Base-by-base conservation (phyloP, 2,888 invertebrate species). In the Andricus curvator region DNA sequence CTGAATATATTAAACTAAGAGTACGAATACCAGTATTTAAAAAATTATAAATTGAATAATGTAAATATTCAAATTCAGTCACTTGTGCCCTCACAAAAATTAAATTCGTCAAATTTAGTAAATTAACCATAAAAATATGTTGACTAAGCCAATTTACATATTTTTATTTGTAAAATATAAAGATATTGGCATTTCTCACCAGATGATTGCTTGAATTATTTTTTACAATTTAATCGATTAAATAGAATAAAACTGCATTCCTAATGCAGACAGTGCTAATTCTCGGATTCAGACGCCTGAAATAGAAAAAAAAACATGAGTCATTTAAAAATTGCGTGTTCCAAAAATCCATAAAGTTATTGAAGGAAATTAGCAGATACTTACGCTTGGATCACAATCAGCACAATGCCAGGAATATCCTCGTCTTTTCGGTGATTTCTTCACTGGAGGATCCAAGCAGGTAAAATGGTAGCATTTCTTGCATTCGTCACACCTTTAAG, bases 341-440 rank as follows among this genome's bases (percentile, higher is more conserved):
- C n/a, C 20, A 41, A 41, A 78, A 66, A 79, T 56, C 48, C 20
- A 76, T 80, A 81, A 80, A 81, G 82, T 78, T 66, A 77, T 81
- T 60, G 48, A 77, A 41, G 62, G 67, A 62, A 82, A 81, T n/a
- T 66, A 51, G 56, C 51, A 79, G 41, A 78, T 74, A 94, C 95
- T 94, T 92, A 96, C 97, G 88, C 97, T 97, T 82, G 97, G 97
- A 94, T 98, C 98, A 94, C 98, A 98, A 92, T 98, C 97, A 77
- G 97, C 98, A 93, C 98, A 98, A 93, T 97, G 98, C 98, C 98
- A 98, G 20, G 97, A 97, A 92, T 98, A 98, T 51, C 98, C 98
- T 79, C 98, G 95, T 89, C 96, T 96, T 94, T 98, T 98, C 1
- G 98, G 98, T 82, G 98, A 97, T 93, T 98, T 98, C 93, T 97